Percentiles rank a stretch among this genome's conserved stretches.
These are phyloP conservation scores for Drosophila borborema DNA, from an alignment of 2,888 invertebrate genomes.

Conservation along the genomic window DNA sequence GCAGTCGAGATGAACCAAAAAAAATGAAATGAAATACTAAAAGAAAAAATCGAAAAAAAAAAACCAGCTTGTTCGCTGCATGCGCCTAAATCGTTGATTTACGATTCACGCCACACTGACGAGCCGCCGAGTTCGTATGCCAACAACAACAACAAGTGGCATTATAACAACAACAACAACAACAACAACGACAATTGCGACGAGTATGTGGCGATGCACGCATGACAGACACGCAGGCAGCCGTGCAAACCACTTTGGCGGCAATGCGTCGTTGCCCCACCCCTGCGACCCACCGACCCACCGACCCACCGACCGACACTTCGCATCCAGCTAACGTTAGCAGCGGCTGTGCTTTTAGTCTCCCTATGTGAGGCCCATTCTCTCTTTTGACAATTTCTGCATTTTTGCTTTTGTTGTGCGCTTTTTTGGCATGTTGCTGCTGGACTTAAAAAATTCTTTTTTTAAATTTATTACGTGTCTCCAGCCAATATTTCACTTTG, in stretches of 20 bases:
- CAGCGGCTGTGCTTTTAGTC: constrained; percentile 29
- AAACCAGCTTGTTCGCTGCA: constrained; percentile 58
- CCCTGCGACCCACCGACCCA: neutral
- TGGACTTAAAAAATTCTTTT: constrained; percentile 64
- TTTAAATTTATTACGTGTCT: constrained; percentile 84
- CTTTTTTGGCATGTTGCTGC: constrained; percentile 45
- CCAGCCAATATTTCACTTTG: constrained; percentile 85
- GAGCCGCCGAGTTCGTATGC: constrained; percentile 62
- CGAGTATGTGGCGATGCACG: constrained; percentile 71
- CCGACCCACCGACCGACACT: neutral
- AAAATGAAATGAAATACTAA: constrained; percentile 18
- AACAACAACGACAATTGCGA: constrained; percentile 44
- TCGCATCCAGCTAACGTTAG: constrained; percentile 1
- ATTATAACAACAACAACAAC: constrained; percentile 28
- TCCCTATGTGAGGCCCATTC: constrained; percentile 25
- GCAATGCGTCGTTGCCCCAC: constrained; percentile 58
- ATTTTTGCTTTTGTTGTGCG: constrained; percentile 21
- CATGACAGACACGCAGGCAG: constrained; percentile 79
- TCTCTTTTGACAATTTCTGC: constrained; percentile 10
- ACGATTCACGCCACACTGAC: constrained; percentile 80
- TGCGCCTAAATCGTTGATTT: constrained; percentile 82
- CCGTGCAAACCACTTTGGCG: constrained; percentile 80
- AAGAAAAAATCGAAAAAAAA: constrained; percentile 32
- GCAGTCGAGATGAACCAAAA: constrained; percentile 48
- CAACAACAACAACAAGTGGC: constrained; percentile 16